phyloP scores from a whole-genome alignment of 2,797 vertebrate species.

The Acanthurus leucopareius region DNA sequence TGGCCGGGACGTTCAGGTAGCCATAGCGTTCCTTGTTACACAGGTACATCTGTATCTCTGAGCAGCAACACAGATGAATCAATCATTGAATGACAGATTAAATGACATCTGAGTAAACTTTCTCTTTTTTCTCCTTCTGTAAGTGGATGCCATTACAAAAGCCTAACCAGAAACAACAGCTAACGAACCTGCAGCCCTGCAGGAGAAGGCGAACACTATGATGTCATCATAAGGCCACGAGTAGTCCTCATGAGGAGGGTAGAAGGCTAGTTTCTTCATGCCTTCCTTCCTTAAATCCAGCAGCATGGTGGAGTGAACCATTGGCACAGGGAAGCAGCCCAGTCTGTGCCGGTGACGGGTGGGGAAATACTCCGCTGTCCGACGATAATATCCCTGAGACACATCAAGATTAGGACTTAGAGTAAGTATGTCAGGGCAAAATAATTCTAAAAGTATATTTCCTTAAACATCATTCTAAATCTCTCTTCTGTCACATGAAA shows the following conservation, averaged over 20 bases:
- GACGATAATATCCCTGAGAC: conserved; percentile 93
- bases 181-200: conserved; percentile 88
- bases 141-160: neutral
- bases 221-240: conserved; percentile 98
- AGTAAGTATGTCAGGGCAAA: neutral
- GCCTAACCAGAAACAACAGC: neutral
- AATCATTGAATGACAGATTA: neutral
- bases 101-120: too few species aligned
- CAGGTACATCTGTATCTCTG: conserved; percentile 90
- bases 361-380: conserved; percentile 96
- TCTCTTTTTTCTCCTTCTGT: neutral
- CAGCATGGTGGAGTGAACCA: conserved; percentile 95
- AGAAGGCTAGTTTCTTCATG: conserved; percentile 89
- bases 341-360: conserved; percentile 91
- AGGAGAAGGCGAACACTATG: conserved; percentile 96
- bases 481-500: too few species aligned
- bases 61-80: neutral
- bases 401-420: neutral
- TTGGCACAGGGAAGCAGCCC: conserved; percentile 94
- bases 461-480: too few species aligned
- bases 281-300: conserved; percentile 90
- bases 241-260: conserved; percentile 93
- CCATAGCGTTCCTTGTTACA: conserved; percentile 94
- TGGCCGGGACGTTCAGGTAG: conserved; percentile 93
- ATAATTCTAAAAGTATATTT: neutral